Evolutionary conservation across 2,888 invertebrate genomes (phyloP).

Genomic region (Gymnocheta viridis): DNA sequence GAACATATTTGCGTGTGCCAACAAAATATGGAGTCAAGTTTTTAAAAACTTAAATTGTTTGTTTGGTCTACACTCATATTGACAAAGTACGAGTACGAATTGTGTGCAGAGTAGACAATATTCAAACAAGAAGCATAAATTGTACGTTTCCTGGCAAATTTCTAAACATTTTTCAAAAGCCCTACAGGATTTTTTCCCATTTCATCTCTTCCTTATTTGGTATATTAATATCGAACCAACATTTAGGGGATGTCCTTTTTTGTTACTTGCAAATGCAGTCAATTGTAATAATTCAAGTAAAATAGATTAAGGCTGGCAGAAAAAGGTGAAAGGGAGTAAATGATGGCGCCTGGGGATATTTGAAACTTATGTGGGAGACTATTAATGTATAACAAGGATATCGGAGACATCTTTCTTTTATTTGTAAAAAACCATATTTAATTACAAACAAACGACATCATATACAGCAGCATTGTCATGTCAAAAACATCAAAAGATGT

Average conservation of each 20-base stretch:
- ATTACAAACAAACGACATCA: constrained; percentile 19
- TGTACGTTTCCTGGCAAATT: constrained; percentile 55
- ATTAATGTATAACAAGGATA: constrained; percentile 33
- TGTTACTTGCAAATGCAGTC: constrained; percentile 31
- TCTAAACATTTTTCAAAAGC: constrained; percentile 29
- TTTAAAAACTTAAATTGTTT: constrained; percentile 56
- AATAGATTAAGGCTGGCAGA: constrained; percentile 31
- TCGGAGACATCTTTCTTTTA: constrained; percentile 15
- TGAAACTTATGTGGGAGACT: constrained; percentile 36
- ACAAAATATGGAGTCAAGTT: constrained; percentile 52
- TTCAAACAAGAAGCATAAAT: constrained; percentile 62
- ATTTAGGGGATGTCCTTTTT: constrained; percentile 42
- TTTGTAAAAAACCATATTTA: background rate
- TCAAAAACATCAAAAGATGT: constrained; percentile 30
- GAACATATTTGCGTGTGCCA: constrained; percentile 54
- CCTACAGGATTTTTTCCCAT: constrained; percentile 33
- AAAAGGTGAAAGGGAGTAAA: constrained; percentile 16
- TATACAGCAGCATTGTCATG: constrained; percentile 1
- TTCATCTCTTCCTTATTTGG: constrained; percentile 33
- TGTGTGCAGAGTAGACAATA: constrained; percentile 52
- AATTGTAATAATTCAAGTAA: constrained; percentile 39
- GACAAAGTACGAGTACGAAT: constrained; percentile 22
- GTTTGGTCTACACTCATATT: constrained; percentile 53
- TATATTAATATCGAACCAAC: constrained; percentile 37
- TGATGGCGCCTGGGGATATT: constrained; percentile 20